Conservation (phyloP, 2,797 vertebrate species). For the Galagoides demidoff region DNA sequence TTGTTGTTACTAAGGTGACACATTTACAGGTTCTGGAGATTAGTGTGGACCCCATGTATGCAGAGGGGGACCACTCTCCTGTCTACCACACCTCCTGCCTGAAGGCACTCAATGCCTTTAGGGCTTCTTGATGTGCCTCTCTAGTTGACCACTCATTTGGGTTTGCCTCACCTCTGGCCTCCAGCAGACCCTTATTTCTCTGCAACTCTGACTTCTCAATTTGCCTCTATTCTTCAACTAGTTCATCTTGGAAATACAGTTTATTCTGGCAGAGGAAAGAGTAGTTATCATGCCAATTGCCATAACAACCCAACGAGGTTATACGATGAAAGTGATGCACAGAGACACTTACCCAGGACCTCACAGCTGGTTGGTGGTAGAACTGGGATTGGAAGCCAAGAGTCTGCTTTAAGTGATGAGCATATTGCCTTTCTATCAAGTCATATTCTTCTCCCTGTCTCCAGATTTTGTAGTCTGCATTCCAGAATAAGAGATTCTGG, state of each 20-base stretch:
- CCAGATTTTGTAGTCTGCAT: not conserved
- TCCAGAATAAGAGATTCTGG: not conserved
- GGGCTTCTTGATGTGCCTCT: not conserved
- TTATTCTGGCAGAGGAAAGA: not conserved
- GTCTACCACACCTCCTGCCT: not conserved
- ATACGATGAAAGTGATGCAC: not conserved
- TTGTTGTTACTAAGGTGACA: not conserved
- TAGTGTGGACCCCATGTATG: not conserved
- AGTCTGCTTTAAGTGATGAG: not conserved
- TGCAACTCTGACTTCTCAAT: not conserved
- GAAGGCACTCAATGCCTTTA: not conserved
- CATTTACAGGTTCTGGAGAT: not conserved
- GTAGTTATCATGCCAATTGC: not conserved
- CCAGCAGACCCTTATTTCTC: not conserved
- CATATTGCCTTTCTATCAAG: not conserved
- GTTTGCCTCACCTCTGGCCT: not conserved
- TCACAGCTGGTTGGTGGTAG: not conserved
- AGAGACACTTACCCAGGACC: not conserved
- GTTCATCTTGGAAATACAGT: not conserved
- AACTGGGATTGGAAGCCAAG: not conserved
- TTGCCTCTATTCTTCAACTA: not conserved
- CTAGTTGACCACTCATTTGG: not conserved
- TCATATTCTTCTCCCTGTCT: not conserved
- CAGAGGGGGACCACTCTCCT: not conserved
- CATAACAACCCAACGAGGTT: not conserved